Conservation (phyloP, 2,888 invertebrate genomes). For the Brassicogethes aeneus region DNA sequence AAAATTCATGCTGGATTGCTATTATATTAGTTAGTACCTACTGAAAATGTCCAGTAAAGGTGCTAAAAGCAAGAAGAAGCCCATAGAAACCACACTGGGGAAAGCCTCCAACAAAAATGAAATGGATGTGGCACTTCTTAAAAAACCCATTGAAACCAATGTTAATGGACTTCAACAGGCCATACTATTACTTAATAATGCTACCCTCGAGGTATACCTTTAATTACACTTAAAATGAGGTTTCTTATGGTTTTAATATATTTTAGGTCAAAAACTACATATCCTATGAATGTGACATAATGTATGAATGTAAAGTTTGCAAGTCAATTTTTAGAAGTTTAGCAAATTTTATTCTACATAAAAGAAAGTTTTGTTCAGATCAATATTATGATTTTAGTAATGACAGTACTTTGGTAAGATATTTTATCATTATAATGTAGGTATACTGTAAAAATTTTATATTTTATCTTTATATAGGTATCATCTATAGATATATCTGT, state of each 20-base stretch:
- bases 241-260: conserved; percentile 9
- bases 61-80: conserved; percentile 27
- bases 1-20: too few species aligned
- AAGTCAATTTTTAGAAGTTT: conserved; percentile 78
- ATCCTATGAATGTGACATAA: conserved; percentile 75
- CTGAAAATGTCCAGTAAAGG: conserved; percentile 22
- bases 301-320: conserved; percentile 86
- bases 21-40: too few species aligned
- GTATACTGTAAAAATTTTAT: too few species aligned
- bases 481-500: too few species aligned
- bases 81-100: conserved; percentile 31
- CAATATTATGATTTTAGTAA: too few species aligned
- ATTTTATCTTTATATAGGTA: too few species aligned
- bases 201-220: conserved; percentile 60
- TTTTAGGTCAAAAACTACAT: conserved; percentile 65
- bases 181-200: conserved; percentile 61
- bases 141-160: conserved; percentile 59
- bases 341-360: conserved; percentile 83
- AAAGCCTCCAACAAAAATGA: conserved; percentile 22
- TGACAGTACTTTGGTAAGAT: too few species aligned
- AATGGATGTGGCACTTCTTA: conserved; percentile 40
- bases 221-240: conserved; percentile 10
- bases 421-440: too few species aligned
- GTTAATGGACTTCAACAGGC: conserved; percentile 62
- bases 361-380: conserved; percentile 69